Evolutionary conservation across 2,797 vertebrate genomes (phyloP), one percentile per base, ranked within the genome.

Genomic region (Crenuchus spilurus): DNA sequence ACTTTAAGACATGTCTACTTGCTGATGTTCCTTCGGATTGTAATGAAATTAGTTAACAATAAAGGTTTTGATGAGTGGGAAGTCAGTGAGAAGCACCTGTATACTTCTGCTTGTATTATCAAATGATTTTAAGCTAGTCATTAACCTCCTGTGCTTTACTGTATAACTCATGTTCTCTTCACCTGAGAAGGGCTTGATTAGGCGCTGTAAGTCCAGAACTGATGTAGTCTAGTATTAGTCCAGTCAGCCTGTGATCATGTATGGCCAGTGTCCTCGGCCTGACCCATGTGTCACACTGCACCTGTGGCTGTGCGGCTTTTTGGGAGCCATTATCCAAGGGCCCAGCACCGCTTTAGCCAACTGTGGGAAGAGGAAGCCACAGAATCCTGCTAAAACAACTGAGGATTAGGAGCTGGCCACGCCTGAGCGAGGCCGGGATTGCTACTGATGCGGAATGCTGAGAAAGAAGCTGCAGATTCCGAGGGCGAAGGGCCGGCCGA

Each of bases 341-440:
- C 81, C 86, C 88, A 85, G 85, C 74, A 82, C 88, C 82, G 88
- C 87, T 90, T 92, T 93, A 92, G 91, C 86, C 89, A 87, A 90
- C 92, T 94, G 93, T 93, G 93, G 93, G 93, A 94, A 94, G 91
- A 94, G 93, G 93, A 94, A 94, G 92, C 92, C 89, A 82, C 89
- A 87, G 91, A 92, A 92, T 92, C 91, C 87, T 78, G 68, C 92
- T 94, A 90, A 94, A 94, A 94, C 92, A 94, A 94, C 91, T 91
- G 71, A 67, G 93, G 93, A 94, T 94, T 94, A 94, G 87, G 85
- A 87, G 78, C 85, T 83, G 86, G 77, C 84, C 79, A 91, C 84
- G 92, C 91, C 90, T 93, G 90, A 93, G 84, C 74, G 90, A 85
- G 85, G 84, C 91, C 74, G 76, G 87, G 90, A 94, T 92, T 91